These are phyloP conservation scores for Diadromus collaris DNA, from an alignment of 2,888 invertebrate species.

Conservation along the genomic window DNA sequence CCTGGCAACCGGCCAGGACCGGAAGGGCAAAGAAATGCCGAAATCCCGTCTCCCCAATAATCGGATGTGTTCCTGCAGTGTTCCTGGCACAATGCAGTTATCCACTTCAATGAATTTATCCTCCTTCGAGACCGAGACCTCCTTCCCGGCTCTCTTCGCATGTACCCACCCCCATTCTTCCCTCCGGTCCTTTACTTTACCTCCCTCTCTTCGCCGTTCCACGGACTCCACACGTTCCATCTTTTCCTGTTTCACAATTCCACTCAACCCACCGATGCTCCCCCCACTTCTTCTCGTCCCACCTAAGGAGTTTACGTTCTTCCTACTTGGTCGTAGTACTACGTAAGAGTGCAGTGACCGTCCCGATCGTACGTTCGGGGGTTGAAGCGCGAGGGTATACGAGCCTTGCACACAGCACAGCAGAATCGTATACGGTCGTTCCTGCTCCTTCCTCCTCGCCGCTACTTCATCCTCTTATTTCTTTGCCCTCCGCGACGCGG, in stretches of 20 bases:
- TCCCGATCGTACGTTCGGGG: conserved; percentile 28
- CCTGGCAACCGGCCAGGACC: conserved; percentile 75
- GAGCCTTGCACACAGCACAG: conserved; percentile 13
- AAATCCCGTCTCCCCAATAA: conserved; percentile 73
- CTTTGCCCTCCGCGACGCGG: conserved; percentile 22
- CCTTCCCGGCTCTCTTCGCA: conserved; percentile 24
- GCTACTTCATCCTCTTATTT: conserved; percentile 19
- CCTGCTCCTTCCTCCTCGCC: background rate
- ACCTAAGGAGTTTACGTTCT: conserved; percentile 48
- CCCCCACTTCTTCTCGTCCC: conserved; percentile 32
- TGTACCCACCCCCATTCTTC: conserved; percentile 43
- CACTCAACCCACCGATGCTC: conserved; percentile 38
- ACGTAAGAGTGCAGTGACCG: conserved; percentile 28
- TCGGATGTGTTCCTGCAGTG: conserved; percentile 78
- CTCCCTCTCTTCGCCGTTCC: conserved; percentile 39
- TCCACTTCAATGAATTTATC: conserved; percentile 77
- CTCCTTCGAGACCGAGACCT: conserved; percentile 59
- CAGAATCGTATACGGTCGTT: conserved; percentile 18
- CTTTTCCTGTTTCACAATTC: conserved; percentile 38
- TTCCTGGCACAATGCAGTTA: conserved; percentile 78
- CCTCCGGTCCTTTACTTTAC: conserved; percentile 46
- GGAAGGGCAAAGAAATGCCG: conserved; percentile 57
- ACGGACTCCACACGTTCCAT: conserved; percentile 28
- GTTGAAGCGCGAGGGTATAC: conserved; percentile 12
- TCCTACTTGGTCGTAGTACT: conserved; percentile 20